Base-by-base conservation (phyloP, 1,140 invertebrate species). In the Drosophila mojavensis region DNA sequence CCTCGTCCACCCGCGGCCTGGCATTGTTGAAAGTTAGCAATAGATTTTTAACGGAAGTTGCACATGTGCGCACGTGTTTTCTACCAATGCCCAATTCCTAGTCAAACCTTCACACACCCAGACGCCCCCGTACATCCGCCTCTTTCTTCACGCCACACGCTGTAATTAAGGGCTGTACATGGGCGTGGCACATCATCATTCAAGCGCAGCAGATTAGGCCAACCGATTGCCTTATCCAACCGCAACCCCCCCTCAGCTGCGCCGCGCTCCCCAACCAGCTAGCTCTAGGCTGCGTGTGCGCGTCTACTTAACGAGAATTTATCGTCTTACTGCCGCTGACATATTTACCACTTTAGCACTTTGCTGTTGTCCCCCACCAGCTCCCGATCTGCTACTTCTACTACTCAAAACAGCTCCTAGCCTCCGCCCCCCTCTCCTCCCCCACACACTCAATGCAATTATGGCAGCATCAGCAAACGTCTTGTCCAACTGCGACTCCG, bases 11-110 rank as follows among this genome's bases (percentile, higher is more conserved):
- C 11, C 36, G 2, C 36, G 36, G 3, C 7, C 54, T 60, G 43
- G n/a, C 88, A 89, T 89, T 88, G 84, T 89, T 88, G 84, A 88
- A 88, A 88, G 84, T 89, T 88, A 84, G 84, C 85, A 88, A 88
- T 88, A 89, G 84, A 89, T 88, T 88, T 86, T 88, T 80, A 88
- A 80, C 84, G 84, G 84, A 88, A 88, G 84, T 88, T 88, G 84
- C 84, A 88, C 84, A 88, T 88, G 84, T 88, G 84, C 84, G 84
- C 84, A 89, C 84, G 84, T 89, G 80, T 89, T 83, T 79, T 73
- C 71, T 75, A 33, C 39, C 59, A 63, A 41, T 63, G 70, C 28
- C 51, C 54, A 45, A 26, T 36, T 11, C 30, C 28, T 26, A 24
- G 13, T 48, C 54, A 30, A n/a, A n/a, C 47, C 51, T 1, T 50